Evolutionary conservation across 2,888 invertebrate species (phyloP).

Genomic region (Drosophila maculinotata): DNA sequence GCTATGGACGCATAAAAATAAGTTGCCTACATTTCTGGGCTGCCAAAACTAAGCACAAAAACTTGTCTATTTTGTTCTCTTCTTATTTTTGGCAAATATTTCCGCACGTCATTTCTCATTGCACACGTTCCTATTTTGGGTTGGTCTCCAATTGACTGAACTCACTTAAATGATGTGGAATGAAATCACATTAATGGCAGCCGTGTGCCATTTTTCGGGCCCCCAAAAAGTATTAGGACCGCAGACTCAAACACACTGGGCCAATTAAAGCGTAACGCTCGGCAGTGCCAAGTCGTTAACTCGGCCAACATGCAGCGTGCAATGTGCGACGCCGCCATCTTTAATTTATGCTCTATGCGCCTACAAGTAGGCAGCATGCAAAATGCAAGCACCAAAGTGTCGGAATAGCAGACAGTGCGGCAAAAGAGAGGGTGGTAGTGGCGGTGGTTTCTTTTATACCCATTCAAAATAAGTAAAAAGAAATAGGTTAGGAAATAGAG

Average conservation of each 20-base stretch:
- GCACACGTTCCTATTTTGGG: conserved; percentile 39
- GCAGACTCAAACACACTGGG: conserved; percentile 22
- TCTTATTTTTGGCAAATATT: conserved; percentile 67
- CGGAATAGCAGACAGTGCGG: conserved; percentile 5
- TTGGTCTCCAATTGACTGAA: conserved; percentile 38
- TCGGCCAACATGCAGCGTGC: conserved; percentile 34
- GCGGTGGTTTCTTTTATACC: neutral
- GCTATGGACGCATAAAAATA: conserved; percentile 17
- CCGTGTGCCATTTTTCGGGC: conserved; percentile 52
- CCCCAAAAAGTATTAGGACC: conserved; percentile 30
- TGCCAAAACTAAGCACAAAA: conserved; percentile 12
- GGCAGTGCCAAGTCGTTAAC: conserved; percentile 52
- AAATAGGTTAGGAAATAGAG: too few species aligned
- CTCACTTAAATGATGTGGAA: conserved; percentile 69
- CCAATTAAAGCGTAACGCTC: conserved; percentile 60
- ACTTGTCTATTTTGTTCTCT: conserved; percentile 9
- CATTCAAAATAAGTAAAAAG: neutral
- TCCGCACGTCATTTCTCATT: conserved; percentile 63
- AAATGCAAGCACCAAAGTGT: conserved; percentile 44
- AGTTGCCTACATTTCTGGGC: conserved; percentile 35
- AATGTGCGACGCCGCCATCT: conserved; percentile 41
- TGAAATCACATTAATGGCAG: conserved; percentile 75
- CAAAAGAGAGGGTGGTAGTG: neutral
- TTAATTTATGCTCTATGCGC: conserved; percentile 62
- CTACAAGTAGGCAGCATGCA: conserved; percentile 46